Conservation (phyloP, 2,888 invertebrate genomes). For the Gymnoscelis rufifasciata region DNA sequence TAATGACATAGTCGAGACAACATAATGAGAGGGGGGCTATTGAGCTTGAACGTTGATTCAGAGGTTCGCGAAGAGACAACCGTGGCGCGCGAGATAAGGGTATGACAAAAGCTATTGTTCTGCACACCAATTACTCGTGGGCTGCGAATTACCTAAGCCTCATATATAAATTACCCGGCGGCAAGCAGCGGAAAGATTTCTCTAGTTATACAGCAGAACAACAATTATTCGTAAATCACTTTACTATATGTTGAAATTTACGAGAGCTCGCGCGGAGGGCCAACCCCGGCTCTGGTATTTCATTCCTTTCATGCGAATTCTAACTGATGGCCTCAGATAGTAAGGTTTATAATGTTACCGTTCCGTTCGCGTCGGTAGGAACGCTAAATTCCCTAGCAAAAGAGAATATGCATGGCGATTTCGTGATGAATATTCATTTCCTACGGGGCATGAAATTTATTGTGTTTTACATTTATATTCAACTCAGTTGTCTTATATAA, state of each 20-base stretch:
- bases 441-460: constrained; percentile 80
- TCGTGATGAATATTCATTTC: constrained; percentile 80
- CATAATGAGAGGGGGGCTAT: constrained; percentile 55
- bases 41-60: constrained; percentile 45
- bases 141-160: constrained; percentile 78
- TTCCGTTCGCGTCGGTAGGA: constrained; percentile 44
- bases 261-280: constrained; percentile 62
- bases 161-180: constrained; percentile 78
- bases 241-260: constrained; percentile 80
- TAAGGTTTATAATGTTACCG: constrained; percentile 61
- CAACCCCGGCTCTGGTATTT: constrained; percentile 54
- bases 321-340: constrained; percentile 45
- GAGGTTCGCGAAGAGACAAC: constrained; percentile 62
- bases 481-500: constrained; percentile 78
- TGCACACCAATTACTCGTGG: constrained; percentile 75
- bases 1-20: constrained; percentile 46
- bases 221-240: constrained; percentile 80
- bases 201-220: constrained; percentile 78
- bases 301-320: constrained; percentile 46
- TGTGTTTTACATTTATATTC: constrained; percentile 80
- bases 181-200: constrained; percentile 80
- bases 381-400: constrained; percentile 69
- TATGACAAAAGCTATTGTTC: constrained; percentile 79
- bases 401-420: constrained; percentile 79
- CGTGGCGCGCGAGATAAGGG: constrained; percentile 70